Base-by-base conservation (phyloP, 2,113 vertebrate genomes). In the Gavialis gangeticus region DNA sequence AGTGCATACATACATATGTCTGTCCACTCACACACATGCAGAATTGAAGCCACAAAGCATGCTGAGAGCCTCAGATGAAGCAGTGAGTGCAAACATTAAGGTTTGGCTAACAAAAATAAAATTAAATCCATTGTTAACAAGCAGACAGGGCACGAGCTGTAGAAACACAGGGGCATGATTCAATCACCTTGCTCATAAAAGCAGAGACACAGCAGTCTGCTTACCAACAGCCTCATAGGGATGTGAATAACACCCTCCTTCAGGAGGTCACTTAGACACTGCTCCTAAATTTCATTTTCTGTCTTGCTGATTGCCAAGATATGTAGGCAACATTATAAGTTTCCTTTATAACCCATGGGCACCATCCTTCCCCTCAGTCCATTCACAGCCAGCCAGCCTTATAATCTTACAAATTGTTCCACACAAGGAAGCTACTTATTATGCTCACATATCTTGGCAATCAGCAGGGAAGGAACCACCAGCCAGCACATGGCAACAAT, bases 221-320 rank as follows among this genome's bases (percentile, higher is more conserved):
- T 77, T 86, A 86, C 69, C 60, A 58, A 37, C 82, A 92, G 87
- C 27, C 64, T 86, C 88, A 56, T 86, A 64, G 77, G 78, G 24
- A 87, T 75, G 78, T 89, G 83, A 91, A 64, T 77, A 46, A 88
- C 88, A 14, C 63, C 88, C 54, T 92, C 58, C 64, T 75, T 90
- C 69, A 80, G 63, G 55, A 90, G 58, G 75, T 93, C 87, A 87
- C 62, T 34, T 84, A 87, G n/a, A 30, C 0, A 0, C 25, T 80
- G 71, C 78, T 86, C 64, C 81, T 62, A 80, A 88, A 93, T 91
- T 81, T 86, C 37, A 57, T 91, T 86, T 91, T 92, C 90, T 71
- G 13, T 75, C 84, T 62, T 95, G 28, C 58, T 63, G 73, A 79
- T 89, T 88, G 37, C 54, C 76, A 18, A 55, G 77, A 77, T 79